Conservation (phyloP, 2,113 vertebrate species). For the Argyrosomus japonicus region DNA sequence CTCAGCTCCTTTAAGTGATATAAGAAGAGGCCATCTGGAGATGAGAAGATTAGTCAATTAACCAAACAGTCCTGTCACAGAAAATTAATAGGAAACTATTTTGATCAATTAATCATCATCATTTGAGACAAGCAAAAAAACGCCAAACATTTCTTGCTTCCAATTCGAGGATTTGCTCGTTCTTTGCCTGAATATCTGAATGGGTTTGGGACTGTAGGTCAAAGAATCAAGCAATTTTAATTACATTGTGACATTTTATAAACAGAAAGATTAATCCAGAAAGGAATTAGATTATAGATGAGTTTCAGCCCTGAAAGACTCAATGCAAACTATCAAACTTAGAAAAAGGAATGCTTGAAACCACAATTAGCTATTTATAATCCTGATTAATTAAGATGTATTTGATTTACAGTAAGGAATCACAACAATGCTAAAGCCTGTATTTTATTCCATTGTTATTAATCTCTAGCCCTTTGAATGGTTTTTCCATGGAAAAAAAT, state of each 20-base stretch:
- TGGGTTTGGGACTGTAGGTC: not conserved
- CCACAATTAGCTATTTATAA: not conserved
- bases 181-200: not conserved
- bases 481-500: not conserved
- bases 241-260: no score
- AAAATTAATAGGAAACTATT: not conserved
- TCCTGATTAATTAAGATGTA: conserved; percentile 19
- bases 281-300: not conserved
- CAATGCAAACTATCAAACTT: not conserved
- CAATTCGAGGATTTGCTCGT: not conserved
- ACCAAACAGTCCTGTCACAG: not conserved
- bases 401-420: conserved; percentile 24
- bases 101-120: conserved; percentile 3
- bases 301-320: not conserved
- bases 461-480: not conserved
- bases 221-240: not conserved
- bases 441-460: conserved; percentile 42
- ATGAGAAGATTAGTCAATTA: not conserved
- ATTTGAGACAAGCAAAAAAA: not conserved
- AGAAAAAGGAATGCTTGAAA: not conserved
- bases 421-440: conserved; percentile 6
- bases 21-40: not conserved
- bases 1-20: not conserved
- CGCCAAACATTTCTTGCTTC: not conserved
- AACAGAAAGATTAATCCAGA: not conserved